Conservation (phyloP, 2,888 invertebrate genomes). For the Clitarchus hookeri region DNA sequence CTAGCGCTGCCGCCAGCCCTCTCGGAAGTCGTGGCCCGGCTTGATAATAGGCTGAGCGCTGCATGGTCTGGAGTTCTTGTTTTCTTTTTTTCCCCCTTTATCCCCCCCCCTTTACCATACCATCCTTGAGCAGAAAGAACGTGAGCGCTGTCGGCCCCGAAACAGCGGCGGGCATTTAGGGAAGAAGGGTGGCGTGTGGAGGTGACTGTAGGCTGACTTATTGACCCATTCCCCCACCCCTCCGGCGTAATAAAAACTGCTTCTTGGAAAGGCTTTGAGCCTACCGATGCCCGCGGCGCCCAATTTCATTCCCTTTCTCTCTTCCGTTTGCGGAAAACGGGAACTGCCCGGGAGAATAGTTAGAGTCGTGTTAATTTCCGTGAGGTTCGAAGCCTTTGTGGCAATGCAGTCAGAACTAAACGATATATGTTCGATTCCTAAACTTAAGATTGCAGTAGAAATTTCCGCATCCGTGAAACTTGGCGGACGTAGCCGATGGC, state of each 20-base stretch:
- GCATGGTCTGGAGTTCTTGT: neutral
- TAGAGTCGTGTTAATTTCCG: too few species aligned
- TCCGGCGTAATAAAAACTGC: neutral
- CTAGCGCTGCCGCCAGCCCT: neutral
- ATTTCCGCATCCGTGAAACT: too few species aligned
- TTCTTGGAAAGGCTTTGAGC: neutral
- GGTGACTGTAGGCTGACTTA: neutral
- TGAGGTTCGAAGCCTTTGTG: too few species aligned
- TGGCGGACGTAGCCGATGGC: too few species aligned
- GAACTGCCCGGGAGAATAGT: too few species aligned
- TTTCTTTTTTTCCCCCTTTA: neutral
- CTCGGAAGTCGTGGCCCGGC: neutral
- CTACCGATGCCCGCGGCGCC: too few species aligned
- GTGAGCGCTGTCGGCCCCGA: neutral
- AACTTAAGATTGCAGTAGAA: too few species aligned
- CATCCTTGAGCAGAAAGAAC: neutral
- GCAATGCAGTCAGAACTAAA: too few species aligned
- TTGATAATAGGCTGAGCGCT: conserved; percentile 5
- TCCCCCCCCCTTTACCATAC: neutral
- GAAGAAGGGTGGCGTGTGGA: neutral
- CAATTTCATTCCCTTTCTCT: neutral
- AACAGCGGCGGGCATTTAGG: neutral
- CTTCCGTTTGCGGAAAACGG: neutral
- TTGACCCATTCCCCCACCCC: neutral
- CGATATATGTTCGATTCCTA: too few species aligned